These are phyloP conservation scores for Mesocentrotus franciscanus DNA, from an alignment of 53 echinoderm and acorn worm genomes.

Conservation along the genomic window DNA sequence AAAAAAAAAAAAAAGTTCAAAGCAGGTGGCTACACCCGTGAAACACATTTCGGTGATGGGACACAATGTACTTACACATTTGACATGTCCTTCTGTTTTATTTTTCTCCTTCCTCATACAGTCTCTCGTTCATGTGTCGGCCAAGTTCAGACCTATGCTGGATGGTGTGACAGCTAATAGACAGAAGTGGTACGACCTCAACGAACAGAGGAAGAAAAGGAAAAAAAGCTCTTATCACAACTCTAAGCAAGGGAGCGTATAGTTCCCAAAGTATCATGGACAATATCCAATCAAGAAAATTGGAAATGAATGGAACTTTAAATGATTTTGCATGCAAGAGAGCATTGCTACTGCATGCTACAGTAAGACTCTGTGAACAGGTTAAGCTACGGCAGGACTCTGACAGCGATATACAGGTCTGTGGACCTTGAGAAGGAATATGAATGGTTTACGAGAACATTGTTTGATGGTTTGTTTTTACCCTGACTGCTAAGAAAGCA, in stretches of 20 bases:
- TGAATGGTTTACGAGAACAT: not conserved
- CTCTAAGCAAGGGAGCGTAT: constrained; percentile 64
- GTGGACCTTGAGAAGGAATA: not conserved
- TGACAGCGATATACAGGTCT: not conserved
- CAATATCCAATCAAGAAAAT: constrained; percentile 14
- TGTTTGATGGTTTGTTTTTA: no score
- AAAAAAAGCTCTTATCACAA: constrained; percentile 60
- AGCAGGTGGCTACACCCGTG: no score
- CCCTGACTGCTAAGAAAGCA: no score
- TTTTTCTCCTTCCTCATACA: constrained; percentile 35
- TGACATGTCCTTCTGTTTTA: not conserved
- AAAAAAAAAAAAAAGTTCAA: no score
- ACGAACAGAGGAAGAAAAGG: constrained; percentile 84
- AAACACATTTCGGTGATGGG: no score
- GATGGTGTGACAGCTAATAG: constrained; percentile 89
- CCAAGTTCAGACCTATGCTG: constrained; percentile 84
- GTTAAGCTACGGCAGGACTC: not conserved
- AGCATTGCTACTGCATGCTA: not conserved
- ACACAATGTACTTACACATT: no score
- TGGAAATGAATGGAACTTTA: not conserved
- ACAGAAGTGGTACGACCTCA: constrained; percentile 89
- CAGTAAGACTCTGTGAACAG: not conserved
- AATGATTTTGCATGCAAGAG: not conserved
- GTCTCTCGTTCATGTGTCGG: constrained; percentile 77
- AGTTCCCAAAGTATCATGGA: not conserved